Percentiles rank a stretch among this genome's conserved stretches.
These are phyloP conservation scores for Tenthredo amoena DNA, from an alignment of 2,888 invertebrate species.

Conservation along the genomic window DNA sequence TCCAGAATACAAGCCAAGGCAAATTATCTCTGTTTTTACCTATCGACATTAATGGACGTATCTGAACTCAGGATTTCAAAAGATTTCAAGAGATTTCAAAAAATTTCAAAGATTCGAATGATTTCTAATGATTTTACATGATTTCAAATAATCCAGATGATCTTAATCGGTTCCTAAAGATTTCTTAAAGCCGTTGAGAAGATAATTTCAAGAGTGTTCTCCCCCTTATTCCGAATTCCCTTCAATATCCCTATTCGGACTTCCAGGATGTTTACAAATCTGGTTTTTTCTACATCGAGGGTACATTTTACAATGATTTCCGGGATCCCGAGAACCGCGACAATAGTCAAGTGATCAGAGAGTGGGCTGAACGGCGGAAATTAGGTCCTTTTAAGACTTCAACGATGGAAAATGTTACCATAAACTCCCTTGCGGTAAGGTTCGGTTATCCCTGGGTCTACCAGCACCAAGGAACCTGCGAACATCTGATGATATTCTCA, in stretches of 20 bases:
- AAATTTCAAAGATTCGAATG: too few relatives aligned
- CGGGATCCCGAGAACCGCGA: slow-evolving; percentile 82
- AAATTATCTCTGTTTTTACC: slow-evolving; percentile 47
- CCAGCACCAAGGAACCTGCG: slow-evolving; percentile 95
- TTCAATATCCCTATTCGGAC: slow-evolving; percentile 55
- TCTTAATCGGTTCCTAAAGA: neutral
- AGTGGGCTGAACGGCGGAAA: slow-evolving; percentile 81
- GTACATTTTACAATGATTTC: slow-evolving; percentile 89
- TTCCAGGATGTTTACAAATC: slow-evolving; percentile 84
- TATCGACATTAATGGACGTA: neutral
- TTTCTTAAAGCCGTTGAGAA: neutral
- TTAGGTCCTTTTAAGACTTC: slow-evolving; percentile 79
- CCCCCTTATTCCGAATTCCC: neutral
- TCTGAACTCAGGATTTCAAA: neutral
- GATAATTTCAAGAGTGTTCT: slow-evolving; percentile 13
- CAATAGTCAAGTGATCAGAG: slow-evolving; percentile 83
- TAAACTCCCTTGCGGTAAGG: slow-evolving; percentile 76
- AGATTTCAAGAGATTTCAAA: too few relatives aligned
- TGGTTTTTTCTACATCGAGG: slow-evolving; percentile 88
- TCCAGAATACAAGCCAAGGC: slow-evolving; percentile 57
- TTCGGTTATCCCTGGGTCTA: slow-evolving; percentile 88
- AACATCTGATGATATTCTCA: slow-evolving; percentile 92
- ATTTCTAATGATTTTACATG: neutral
- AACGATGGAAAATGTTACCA: slow-evolving; percentile 80
- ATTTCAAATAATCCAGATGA: neutral